phyloP scores from a whole-genome alignment of 2,888 invertebrate species.

The Tridacna crocea region DNA sequence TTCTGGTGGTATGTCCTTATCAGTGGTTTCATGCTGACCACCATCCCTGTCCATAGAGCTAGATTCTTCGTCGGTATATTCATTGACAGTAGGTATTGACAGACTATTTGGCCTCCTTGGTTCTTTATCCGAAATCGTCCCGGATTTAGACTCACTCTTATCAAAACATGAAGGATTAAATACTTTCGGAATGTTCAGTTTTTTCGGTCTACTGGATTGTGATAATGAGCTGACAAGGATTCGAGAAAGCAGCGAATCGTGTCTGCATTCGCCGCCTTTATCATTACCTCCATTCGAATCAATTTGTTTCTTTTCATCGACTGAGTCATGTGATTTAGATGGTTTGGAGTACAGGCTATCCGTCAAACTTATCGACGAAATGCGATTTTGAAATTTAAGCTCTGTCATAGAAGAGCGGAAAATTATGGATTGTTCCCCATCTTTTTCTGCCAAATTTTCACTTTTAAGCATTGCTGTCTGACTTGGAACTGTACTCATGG shows the following conservation, averaged over 20 bases:
- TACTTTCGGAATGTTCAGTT: not conserved
- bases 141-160: not conserved
- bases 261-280: too few species aligned
- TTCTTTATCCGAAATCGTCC: not conserved
- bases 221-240: not conserved
- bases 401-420: constrained; percentile 13
- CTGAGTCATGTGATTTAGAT: not conserved
- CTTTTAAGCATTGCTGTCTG: not conserved
- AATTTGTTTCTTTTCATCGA: not conserved
- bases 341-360: not conserved
- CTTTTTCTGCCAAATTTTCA: not conserved
- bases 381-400: not conserved
- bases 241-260: not conserved
- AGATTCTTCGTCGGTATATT: not conserved
- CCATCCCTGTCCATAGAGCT: too few species aligned
- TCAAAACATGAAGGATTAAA: not conserved
- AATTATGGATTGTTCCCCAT: not conserved
- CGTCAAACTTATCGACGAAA: not conserved
- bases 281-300: not conserved
- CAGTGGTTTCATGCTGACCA: not conserved
- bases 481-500: not conserved
- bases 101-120: not conserved
- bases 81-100: not conserved
- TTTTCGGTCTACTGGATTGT: constrained; percentile 11
- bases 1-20: not conserved